Evolutionary conservation across 1,140 invertebrate genomes (phyloP), one percentile per base, ranked within the genome.

Genomic region (Drosophila lowei): DNA sequence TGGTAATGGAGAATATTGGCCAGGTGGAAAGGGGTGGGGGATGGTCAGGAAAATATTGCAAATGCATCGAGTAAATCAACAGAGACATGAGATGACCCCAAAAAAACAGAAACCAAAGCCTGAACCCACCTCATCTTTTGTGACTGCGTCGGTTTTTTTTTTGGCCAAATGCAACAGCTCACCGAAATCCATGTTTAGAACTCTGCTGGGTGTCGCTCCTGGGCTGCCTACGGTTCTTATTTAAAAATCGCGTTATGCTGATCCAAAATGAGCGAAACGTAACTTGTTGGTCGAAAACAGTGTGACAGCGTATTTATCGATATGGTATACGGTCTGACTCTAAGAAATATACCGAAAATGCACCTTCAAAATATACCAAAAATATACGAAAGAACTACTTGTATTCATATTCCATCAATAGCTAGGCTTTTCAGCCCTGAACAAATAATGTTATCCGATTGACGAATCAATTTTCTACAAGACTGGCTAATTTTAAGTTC

Each of bases 111-210:
- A 42, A 46, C 34, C 25, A 44, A 25, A 54, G 23, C 7, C 3
- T 11, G 43, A 53, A 90, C 89, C 90, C 79, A 94, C 93, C 85
- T 92, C 70, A 48, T 77, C 91, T 77, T 91, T 91, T 28, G 59
- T 80, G 55, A 56, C 74, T 64, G 79, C 71, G 49, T 93, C 93
- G 47, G 64, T 83, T 79, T 94, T 95, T 80, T 93, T 93, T 68
- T 94, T 93, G 3, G 94, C 94, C 41, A 92, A 92, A 70, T 93
- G 92, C 41, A 95, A 75, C 34, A 95, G 70, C 18, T 92, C 92
- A 34, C 93, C 93, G 74, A 95, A 95, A 93, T 95, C 94, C 94
- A 95, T 95, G 30, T 62, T 88, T 62, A 8, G 18, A 28, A 34
- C 30, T 58, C 13, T 16, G 3, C 25, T 34, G 49, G 8, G n/a